Conservation (phyloP, 2,888 invertebrate species). For the Omphaloscelis lunosa region DNA sequence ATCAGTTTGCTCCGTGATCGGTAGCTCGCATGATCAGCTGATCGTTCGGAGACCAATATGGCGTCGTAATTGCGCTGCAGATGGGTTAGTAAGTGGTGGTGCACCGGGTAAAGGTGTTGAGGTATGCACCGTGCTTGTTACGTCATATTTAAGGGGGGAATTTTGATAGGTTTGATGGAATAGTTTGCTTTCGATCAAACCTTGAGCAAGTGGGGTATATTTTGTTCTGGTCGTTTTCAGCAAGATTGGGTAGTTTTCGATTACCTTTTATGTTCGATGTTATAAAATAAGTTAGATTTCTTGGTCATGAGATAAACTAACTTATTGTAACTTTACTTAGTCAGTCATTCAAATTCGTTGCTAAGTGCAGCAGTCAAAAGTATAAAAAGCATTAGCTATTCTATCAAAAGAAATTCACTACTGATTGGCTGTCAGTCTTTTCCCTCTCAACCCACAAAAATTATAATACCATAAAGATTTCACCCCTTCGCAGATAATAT, state of each 20-base stretch:
- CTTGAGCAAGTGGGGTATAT: not conserved
- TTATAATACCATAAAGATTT: not conserved
- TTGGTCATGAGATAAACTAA: not conserved
- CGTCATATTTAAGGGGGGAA: constrained; percentile 17
- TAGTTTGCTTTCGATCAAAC: not conserved
- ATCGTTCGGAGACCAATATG: constrained; percentile 57
- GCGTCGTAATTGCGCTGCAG: constrained; percentile 72
- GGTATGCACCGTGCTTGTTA: constrained; percentile 20
- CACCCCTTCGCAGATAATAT: constrained; percentile 4
- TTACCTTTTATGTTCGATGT: not conserved
- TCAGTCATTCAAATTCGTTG: not conserved
- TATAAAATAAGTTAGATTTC: not conserved
- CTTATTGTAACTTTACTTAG: not conserved
- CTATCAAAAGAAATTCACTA: not conserved
- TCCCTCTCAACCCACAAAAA: not conserved
- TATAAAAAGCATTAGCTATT: not conserved
- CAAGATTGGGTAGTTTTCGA: not conserved
- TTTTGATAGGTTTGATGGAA: not conserved
- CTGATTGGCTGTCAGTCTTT: not conserved
- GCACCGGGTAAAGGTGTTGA: constrained; percentile 26
- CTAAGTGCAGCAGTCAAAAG: not conserved
- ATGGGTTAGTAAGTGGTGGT: constrained; percentile 55
- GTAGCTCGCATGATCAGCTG: constrained; percentile 72
- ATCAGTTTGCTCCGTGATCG: constrained; percentile 75
- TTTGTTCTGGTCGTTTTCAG: not conserved